phyloP scores from a whole-genome alignment of 2,113 vertebrate genomes.

The Eptatretus burgeri region DNA sequence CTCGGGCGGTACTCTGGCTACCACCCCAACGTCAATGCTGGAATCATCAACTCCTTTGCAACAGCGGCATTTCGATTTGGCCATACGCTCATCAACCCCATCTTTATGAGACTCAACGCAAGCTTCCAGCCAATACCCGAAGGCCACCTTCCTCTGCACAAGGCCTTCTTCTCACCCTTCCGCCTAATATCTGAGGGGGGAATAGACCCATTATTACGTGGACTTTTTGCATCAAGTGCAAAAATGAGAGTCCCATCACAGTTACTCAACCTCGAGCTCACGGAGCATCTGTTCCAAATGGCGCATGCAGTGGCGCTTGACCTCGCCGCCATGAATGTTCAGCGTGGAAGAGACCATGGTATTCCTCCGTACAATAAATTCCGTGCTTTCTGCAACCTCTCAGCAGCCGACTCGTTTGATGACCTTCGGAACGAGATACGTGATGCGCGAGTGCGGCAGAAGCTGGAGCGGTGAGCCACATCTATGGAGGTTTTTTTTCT shows the following conservation, averaged over 20 bases:
- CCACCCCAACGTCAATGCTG: conserved; percentile 8
- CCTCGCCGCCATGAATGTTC: conserved; percentile 9
- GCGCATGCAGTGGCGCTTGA: conserved; percentile 9
- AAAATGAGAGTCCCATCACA: conserved; percentile 9
- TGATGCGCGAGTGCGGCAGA: conserved; percentile 5
- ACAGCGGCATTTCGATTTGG: conserved; percentile 10
- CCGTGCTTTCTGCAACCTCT: conserved; percentile 8
- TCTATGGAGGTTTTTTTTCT: too few relatives aligned
- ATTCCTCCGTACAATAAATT: conserved; percentile 7
- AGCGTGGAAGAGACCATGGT: conserved; percentile 9
- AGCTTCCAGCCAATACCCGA: conserved; percentile 10
- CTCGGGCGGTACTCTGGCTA: conserved; percentile 6
- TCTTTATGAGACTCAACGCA: conserved; percentile 7
- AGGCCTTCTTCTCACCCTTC: conserved; percentile 10
- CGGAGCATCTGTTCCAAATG: conserved; percentile 9
- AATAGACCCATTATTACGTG: conserved; percentile 9
- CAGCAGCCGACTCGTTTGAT: conserved; percentile 2
- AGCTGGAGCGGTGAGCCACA: conserved; percentile 8
- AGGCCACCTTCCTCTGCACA: conserved; percentile 9
- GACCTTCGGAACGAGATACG: conserved; percentile 8
- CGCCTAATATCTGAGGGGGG: conserved; percentile 9
- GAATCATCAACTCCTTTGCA: conserved; percentile 9
- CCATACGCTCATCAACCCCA: conserved; percentile 9
- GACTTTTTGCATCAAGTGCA: conserved; percentile 7
- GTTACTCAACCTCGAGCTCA: conserved; percentile 9